These are phyloP conservation scores for Chondrosia reniformis DNA, from an alignment of 37 sponge, comb jelly and placozoan genomes.

Conservation along the genomic window DNA sequence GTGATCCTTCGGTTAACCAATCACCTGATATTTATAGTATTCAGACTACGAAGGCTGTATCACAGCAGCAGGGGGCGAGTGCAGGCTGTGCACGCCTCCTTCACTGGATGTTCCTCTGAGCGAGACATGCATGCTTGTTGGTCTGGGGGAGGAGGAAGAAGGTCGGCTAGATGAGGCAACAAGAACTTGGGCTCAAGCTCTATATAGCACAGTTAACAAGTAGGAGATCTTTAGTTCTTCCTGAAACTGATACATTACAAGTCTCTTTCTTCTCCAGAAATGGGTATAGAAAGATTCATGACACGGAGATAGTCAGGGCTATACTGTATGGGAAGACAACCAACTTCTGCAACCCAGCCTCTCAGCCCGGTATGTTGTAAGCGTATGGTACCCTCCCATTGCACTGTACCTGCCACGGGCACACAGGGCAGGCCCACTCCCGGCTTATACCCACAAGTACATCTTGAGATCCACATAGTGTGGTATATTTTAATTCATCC, in stretches of 20 bases:
- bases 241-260: neutral
- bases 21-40: neutral
- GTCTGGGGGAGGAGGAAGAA: neutral
- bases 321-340: neutral
- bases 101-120: neutral
- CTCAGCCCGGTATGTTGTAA: conserved; percentile 1
- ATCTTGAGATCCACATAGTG: no score
- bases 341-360: conserved; percentile 12
- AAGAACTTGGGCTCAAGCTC: neutral
- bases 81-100: neutral
- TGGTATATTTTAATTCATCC: no score
- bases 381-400: no score
- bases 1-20: no score
- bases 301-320: conserved; percentile 13
- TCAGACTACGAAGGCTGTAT: neutral
- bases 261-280: neutral
- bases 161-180: neutral
- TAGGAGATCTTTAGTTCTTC: neutral
- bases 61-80: neutral
- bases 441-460: no score
- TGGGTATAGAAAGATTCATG: neutral
- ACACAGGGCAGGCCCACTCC: no score
- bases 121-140: neutral
- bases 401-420: no score
- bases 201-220: neutral